phyloP scores from a whole-genome alignment of 2,113 vertebrate genomes.

The Buteo buteo region DNA sequence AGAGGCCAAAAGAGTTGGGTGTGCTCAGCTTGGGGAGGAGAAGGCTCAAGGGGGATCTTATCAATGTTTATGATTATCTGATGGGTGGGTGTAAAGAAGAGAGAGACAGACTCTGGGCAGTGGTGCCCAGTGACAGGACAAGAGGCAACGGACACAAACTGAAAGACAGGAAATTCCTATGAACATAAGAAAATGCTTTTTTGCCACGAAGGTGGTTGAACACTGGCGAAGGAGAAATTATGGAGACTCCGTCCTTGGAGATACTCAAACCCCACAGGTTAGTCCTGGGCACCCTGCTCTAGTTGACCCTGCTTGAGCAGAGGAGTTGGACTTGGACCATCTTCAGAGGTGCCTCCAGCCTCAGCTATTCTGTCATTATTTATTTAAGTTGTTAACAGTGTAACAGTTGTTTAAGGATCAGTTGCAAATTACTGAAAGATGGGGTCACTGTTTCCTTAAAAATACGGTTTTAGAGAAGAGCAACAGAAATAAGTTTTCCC shows the following conservation, averaged over 20 bases:
- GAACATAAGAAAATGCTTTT: background rate
- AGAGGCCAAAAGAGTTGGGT: no score
- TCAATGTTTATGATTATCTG: background rate
- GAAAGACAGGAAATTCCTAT: background rate
- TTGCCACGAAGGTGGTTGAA: background rate
- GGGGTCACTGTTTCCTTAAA: background rate
- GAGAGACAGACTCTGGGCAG: background rate
- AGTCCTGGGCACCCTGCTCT: background rate
- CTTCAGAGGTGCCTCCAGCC: background rate
- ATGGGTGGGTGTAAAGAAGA: background rate
- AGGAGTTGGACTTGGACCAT: background rate
- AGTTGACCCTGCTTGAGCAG: background rate
- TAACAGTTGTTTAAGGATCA: background rate
- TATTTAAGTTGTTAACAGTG: background rate
- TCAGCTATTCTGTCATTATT: background rate
- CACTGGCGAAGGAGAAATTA: background rate
- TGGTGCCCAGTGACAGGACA: background rate
- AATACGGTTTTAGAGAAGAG: background rate
- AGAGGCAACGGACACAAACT: background rate
- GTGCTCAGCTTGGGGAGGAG: no score
- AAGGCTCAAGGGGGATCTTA: background rate
- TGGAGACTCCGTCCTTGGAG: background rate
- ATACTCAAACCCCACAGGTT: background rate
- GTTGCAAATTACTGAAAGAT: background rate
- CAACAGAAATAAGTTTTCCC: background rate